phyloP scores from a whole-genome alignment of 2,797 vertebrate genomes.

The Echeneis naucrates region DNA sequence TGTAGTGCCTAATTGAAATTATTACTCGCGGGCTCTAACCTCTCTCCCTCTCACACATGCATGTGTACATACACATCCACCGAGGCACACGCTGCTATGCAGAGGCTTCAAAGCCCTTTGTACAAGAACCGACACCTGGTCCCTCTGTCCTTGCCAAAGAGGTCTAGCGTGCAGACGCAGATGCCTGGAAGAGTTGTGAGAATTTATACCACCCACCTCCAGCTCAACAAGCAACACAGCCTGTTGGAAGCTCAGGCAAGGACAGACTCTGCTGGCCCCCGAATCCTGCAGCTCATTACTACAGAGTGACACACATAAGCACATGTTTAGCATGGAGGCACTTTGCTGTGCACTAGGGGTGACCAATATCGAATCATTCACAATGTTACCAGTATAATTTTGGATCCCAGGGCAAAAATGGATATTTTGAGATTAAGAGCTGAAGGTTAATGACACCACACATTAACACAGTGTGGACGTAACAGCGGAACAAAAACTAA shows the following conservation, averaged over 20 bases:
- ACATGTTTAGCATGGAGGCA: constrained; percentile 10
- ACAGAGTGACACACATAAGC: constrained; percentile 9
- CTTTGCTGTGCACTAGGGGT: constrained; percentile 19
- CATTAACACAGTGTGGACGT: too few relatives aligned
- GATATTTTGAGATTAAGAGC: too few relatives aligned
- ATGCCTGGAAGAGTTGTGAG: constrained; percentile 71
- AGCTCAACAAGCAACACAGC: constrained; percentile 55
- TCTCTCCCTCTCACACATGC: constrained; percentile 7
- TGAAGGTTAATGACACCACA: too few relatives aligned
- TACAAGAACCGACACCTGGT: constrained; percentile 80
- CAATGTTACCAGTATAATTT: too few relatives aligned
- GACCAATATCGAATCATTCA: too few relatives aligned
- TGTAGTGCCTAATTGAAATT: constrained; percentile 39
- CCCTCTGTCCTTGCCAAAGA: constrained; percentile 77
- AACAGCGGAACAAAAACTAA: too few relatives aligned
- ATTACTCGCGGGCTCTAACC: not conserved
- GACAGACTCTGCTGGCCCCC: constrained; percentile 41
- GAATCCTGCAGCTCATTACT: constrained; percentile 18
- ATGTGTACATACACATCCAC: constrained; percentile 10
- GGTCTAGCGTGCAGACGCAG: constrained; percentile 73
- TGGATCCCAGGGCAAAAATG: too few relatives aligned
- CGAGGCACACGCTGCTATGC: constrained; percentile 44
- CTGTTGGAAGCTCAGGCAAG: constrained; percentile 51
- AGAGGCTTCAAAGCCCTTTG: constrained; percentile 78
- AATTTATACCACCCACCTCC: constrained; percentile 65